Percentiles rank a stretch among this genome's conserved stretches.
Conservation (phyloP, 2,797 vertebrate genomes). For the Tokudaia tokunoshimensis region DNA sequence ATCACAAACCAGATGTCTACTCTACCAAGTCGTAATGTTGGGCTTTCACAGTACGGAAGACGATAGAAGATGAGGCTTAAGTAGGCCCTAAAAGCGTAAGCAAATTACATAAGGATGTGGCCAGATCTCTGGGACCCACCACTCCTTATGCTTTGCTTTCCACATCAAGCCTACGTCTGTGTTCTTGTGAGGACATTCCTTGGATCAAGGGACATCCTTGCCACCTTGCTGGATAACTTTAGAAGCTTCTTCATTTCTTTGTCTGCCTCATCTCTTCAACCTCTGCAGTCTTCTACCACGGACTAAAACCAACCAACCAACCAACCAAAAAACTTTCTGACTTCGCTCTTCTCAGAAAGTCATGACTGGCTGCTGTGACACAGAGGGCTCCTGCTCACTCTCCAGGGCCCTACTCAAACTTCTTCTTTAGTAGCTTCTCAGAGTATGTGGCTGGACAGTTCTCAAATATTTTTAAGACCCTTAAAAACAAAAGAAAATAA, state of each 20-base stretch:
- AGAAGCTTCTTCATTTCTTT: background rate
- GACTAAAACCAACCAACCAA: slow-evolving; percentile 5
- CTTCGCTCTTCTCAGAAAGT: background rate
- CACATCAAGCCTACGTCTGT: background rate
- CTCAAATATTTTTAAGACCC: background rate
- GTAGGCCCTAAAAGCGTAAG: background rate
- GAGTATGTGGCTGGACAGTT: background rate
- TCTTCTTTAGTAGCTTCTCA: background rate
- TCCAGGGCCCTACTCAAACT: background rate
- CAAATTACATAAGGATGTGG: background rate
- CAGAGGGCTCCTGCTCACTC: background rate
- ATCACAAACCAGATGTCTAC: background rate
- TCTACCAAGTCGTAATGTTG: background rate
- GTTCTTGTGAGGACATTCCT: background rate
- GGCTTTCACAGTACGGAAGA: background rate
- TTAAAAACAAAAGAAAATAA: background rate
- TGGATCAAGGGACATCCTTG: background rate
- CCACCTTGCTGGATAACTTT: background rate
- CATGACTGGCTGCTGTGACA: background rate
- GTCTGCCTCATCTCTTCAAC: background rate
- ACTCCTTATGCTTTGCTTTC: background rate
- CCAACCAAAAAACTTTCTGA: background rate
- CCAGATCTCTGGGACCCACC: background rate
- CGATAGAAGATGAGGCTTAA: background rate
- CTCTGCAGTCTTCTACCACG: background rate